phyloP scores from a whole-genome alignment of 1,140 invertebrate species.

The Pararge aegeria region DNA sequence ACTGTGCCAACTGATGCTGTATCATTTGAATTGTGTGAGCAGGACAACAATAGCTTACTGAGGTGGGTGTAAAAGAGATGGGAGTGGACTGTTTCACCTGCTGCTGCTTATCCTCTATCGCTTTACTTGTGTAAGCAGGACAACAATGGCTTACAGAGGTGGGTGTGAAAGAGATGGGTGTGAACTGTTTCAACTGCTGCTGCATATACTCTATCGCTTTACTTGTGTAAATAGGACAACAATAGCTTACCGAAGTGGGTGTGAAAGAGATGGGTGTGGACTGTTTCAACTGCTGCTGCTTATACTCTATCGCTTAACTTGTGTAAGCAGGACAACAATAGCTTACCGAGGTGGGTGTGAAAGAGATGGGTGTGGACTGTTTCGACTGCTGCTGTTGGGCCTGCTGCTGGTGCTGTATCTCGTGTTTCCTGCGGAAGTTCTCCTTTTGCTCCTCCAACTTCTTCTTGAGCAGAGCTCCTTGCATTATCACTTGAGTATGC shows the following conservation, averaged over 20 bases:
- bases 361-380: constrained; percentile 86
- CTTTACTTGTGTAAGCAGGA: no score
- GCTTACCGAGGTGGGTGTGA: constrained; percentile 91
- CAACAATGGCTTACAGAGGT: constrained; percentile 84
- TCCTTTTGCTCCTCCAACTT: constrained; percentile 92
- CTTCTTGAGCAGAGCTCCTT: constrained; percentile 90
- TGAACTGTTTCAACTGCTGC: no score
- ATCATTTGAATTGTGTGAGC: no score
- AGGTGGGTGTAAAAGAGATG: constrained; percentile 48
- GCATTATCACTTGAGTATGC: constrained; percentile 91
- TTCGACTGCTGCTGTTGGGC: constrained; percentile 46
- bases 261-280: constrained; percentile 91
- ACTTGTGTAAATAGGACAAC: background rate
- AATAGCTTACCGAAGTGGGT: constrained; percentile 86
- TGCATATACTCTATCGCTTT: no score
- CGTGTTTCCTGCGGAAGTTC: constrained; percentile 89
- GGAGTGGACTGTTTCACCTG: constrained; percentile 77
- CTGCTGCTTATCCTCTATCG: no score
- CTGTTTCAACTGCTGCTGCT: no score
- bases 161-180: constrained; percentile 91
- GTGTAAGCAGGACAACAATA: background rate
- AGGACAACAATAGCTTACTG: constrained; percentile 32
- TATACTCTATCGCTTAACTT: no score
- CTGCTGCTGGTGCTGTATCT: constrained; percentile 71
- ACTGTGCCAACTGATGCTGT: no score